Evolutionary conservation across 2,888 invertebrate species (phyloP).

Genomic region (Capitulum mitella): DNA sequence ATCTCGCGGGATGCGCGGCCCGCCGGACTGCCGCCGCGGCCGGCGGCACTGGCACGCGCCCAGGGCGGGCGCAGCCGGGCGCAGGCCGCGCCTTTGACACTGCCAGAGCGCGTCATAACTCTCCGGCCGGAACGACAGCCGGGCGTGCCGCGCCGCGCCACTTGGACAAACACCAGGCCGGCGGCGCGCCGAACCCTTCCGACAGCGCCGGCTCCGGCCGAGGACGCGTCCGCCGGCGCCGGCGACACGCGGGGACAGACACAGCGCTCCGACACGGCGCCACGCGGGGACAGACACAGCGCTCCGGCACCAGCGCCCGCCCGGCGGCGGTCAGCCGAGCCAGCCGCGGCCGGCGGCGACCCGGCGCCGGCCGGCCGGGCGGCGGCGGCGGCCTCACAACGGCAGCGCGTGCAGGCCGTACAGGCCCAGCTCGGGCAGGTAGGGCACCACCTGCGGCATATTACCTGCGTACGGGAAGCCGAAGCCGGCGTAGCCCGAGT

Average conservation of each 20-base stretch:
- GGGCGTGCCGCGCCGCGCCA: too few relatives aligned
- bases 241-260: too few relatives aligned
- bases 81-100: not conserved
- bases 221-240: too few relatives aligned
- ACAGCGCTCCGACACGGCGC: too few relatives aligned
- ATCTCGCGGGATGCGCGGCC: not conserved
- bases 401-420: constrained; percentile 66
- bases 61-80: not conserved
- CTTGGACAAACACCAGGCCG: too few relatives aligned
- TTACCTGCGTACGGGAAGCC: constrained; percentile 97
- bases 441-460: constrained; percentile 48
- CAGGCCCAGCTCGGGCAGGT: constrained; percentile 44
- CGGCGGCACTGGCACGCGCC: not conserved
- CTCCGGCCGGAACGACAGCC: not conserved
- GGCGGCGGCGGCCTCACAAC: constrained; percentile 67
- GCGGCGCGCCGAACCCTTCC: too few relatives aligned
- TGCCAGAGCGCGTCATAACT: not conserved
- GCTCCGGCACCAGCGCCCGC: constrained; percentile 80
- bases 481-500: constrained; percentile 95
- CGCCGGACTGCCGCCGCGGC: not conserved
- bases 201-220: too few relatives aligned
- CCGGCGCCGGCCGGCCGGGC: constrained; percentile 90
- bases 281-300: constrained; percentile 72
- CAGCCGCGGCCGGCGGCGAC: constrained; percentile 46
- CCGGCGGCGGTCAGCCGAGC: constrained; percentile 46